Evolutionary conservation across 2,797 vertebrate species (phyloP).

Genomic region (Cyclopterus lumpus): DNA sequence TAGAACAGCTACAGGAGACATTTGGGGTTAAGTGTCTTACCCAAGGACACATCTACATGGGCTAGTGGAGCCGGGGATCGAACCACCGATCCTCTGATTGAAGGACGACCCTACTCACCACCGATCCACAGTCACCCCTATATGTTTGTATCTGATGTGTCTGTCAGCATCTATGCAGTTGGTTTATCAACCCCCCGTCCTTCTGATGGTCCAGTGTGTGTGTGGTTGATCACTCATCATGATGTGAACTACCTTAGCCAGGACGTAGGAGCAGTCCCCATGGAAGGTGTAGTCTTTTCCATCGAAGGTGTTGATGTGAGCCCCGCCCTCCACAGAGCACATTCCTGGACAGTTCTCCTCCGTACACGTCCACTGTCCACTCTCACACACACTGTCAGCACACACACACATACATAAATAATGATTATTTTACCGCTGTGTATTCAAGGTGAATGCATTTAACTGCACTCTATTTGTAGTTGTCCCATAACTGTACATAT

Average conservation of each 20-base stretch:
- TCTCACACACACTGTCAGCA: slow-evolving; percentile 71
- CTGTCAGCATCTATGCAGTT: not conserved
- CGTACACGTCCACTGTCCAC: slow-evolving; percentile 86
- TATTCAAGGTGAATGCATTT: too few relatives aligned
- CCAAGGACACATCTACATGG: too few relatives aligned
- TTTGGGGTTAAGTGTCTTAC: too few relatives aligned
- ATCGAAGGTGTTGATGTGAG: slow-evolving; percentile 87
- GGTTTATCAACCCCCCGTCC: not conserved
- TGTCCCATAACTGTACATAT: not conserved
- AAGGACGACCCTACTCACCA: too few relatives aligned
- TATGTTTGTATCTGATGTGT: too few relatives aligned
- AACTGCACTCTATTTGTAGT: not conserved
- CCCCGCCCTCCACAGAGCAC: slow-evolving; percentile 88
- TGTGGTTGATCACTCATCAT: too few relatives aligned
- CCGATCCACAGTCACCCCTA: too few relatives aligned
- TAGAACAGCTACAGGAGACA: too few relatives aligned
- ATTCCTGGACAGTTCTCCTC: slow-evolving; percentile 83
- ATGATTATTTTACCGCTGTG: too few relatives aligned
- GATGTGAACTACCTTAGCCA: slow-evolving; percentile 75
- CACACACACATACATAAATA: not conserved
- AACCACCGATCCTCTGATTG: too few relatives aligned
- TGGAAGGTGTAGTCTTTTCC: slow-evolving; percentile 87
- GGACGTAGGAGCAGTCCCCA: slow-evolving; percentile 87
- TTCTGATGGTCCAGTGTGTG: not conserved
- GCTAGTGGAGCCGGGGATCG: too few relatives aligned